Percentiles rank a stretch among this genome's conserved stretches.
phyloP scores from a whole-genome alignment of 2,888 invertebrate genomes.

The Pristionchus japonicus region DNA sequence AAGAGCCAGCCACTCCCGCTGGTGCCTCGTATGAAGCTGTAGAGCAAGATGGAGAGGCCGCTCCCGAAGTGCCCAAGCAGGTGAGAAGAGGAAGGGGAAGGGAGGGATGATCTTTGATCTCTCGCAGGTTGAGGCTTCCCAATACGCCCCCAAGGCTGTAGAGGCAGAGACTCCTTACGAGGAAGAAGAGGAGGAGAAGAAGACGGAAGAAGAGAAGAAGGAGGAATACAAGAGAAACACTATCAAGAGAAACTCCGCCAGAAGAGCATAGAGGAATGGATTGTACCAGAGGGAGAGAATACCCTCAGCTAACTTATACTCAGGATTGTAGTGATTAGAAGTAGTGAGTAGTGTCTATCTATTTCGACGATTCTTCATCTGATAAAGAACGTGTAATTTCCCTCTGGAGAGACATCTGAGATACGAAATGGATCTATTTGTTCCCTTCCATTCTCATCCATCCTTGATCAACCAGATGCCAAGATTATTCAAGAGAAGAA shows the following conservation, averaged over 20 bases:
- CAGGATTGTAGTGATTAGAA: background rate
- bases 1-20: background rate
- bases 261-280: background rate
- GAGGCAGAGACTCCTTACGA: conserved; percentile 17
- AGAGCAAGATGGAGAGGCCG: conserved; percentile 20
- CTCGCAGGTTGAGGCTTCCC: background rate
- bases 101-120: background rate
- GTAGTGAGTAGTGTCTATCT: conserved; percentile 7
- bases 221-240: conserved; percentile 37
- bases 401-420: background rate
- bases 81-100: background rate
- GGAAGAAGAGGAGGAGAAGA: conserved; percentile 2
- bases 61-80: conserved; percentile 7
- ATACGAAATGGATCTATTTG: background rate
- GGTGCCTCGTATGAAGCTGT: conserved; percentile 31
- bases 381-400: conserved; percentile 26
- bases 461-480: background rate
- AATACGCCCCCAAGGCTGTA: background rate
- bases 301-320: background rate
- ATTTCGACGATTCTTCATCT: conserved; percentile 10
- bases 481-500: background rate
- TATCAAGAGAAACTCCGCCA: background rate
- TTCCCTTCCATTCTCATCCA: background rate
- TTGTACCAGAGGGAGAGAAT: background rate
- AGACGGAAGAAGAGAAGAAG: conserved; percentile 30